phyloP scores from a whole-genome alignment of 1,140 invertebrate species.

The Drosophila prosaltans region DNA sequence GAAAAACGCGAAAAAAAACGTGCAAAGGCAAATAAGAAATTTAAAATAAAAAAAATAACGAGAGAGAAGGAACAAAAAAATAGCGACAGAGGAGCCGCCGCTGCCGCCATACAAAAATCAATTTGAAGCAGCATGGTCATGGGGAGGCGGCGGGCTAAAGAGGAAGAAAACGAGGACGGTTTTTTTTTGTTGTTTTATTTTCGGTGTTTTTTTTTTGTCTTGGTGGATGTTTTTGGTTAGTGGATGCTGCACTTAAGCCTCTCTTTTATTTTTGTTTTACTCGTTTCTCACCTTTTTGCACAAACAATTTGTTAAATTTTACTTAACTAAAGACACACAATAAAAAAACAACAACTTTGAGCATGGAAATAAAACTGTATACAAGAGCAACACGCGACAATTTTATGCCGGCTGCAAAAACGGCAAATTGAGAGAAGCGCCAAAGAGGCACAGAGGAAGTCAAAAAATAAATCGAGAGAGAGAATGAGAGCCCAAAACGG shows the following conservation, averaged over 20 bases:
- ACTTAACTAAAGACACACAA: conserved; percentile 16
- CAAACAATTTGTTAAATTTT: conserved; percentile 13
- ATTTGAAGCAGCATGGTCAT: conserved; percentile 52
- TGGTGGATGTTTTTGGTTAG: conserved; percentile 15
- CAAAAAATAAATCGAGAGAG: too few species aligned
- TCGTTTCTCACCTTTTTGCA: conserved; percentile 3
- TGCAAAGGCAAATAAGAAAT: conserved; percentile 71
- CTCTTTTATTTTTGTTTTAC: neutral
- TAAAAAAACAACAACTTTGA: conserved; percentile 10
- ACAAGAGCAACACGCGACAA: conserved; percentile 72
- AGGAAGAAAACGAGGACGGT: conserved; percentile 12
- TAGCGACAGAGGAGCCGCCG: conserved; percentile 46
- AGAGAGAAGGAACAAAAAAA: conserved; percentile 19
- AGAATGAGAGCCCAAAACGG: neutral
- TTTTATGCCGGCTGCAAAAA: conserved; percentile 64
- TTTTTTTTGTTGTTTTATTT: conserved; percentile 37
- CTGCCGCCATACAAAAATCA: conserved; percentile 65
- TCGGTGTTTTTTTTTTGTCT: conserved; percentile 45
- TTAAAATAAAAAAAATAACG: conserved; percentile 21
- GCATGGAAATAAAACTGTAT: conserved; percentile 32
- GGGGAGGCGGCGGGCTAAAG: neutral
- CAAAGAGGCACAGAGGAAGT: neutral
- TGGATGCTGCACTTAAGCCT: conserved; percentile 8
- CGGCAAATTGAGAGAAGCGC: conserved; percentile 15
- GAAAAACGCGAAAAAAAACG: conserved; percentile 52